Evolutionary conservation across 2,888 invertebrate species (phyloP).

Genomic region (Hedya salicella): DNA sequence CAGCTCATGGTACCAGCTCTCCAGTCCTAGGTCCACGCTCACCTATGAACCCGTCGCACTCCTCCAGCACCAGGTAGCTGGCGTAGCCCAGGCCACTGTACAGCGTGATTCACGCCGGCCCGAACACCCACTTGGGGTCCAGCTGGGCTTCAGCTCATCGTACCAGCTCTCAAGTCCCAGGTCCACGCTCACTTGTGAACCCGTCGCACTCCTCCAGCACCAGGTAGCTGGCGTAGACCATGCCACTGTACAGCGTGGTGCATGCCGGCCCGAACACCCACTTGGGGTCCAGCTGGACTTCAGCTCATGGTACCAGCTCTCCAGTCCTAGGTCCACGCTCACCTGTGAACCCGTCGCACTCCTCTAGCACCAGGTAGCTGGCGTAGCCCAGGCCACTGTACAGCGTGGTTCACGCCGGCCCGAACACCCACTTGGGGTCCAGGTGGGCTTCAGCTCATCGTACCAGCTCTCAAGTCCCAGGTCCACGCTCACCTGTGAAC

Average conservation of each 20-base stretch:
- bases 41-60: constrained; percentile 90
- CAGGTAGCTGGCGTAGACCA: too few relatives aligned
- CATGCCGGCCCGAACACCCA: too few relatives aligned
- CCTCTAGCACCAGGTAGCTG: constrained; percentile 92
- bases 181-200: constrained; percentile 74
- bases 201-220: too few relatives aligned
- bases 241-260: too few relatives aligned
- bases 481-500: constrained; percentile 86
- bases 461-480: too few relatives aligned
- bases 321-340: too few relatives aligned
- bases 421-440: constrained; percentile 91
- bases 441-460: constrained; percentile 86
- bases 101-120: constrained; percentile 91
- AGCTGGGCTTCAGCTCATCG: constrained; percentile 84
- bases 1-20: constrained; percentile 11
- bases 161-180: too few relatives aligned
- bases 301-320: constrained; percentile 14
- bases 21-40: constrained; percentile 38
- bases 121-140: constrained; percentile 93
- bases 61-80: constrained; percentile 92
- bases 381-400: constrained; percentile 94
- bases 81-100: constrained; percentile 94
- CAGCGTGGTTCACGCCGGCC: constrained; percentile 91
- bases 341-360: constrained; percentile 90
- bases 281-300: too few relatives aligned